Percentiles rank a stretch among this genome's conserved stretches.
phyloP scores from a whole-genome alignment of 2,113 vertebrate genomes.

The Atrichornis clamosus region DNA sequence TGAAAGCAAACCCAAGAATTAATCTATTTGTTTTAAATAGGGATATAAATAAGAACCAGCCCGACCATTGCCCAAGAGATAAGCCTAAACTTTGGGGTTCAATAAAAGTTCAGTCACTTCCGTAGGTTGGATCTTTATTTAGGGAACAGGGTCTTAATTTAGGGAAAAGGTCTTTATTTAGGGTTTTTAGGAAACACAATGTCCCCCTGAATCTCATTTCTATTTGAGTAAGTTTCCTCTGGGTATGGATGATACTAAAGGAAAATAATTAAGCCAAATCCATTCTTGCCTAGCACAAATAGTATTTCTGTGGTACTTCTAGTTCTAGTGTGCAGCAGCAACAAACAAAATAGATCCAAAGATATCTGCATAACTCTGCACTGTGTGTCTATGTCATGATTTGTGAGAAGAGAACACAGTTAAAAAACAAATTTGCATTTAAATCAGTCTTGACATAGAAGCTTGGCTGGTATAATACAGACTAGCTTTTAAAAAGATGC shows the following conservation, averaged over 20 bases:
- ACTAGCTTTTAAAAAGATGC: background rate
- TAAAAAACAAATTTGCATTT: background rate
- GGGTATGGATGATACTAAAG: background rate
- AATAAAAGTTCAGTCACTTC: slow-evolving; percentile 46
- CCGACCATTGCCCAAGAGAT: slow-evolving; percentile 27
- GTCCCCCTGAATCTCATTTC: background rate
- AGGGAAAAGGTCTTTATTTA: background rate
- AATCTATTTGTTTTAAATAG: slow-evolving; percentile 47
- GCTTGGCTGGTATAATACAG: background rate
- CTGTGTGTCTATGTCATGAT: background rate
- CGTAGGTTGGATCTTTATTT: background rate
- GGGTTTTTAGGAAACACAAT: background rate
- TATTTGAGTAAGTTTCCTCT: background rate
- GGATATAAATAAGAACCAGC: slow-evolving; percentile 50
- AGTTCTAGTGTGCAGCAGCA: background rate
- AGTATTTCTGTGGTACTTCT: background rate
- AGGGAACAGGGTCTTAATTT: background rate
- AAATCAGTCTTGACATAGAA: background rate
- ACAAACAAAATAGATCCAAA: background rate
- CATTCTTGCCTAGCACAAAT: background rate
- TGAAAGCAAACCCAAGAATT: slow-evolving; percentile 54
- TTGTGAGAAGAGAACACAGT: background rate
- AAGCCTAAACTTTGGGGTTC: slow-evolving; percentile 43
- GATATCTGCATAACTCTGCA: background rate
- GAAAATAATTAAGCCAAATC: background rate